Evolutionary conservation across 2,797 vertebrate genomes (phyloP), one percentile per base, ranked within the genome.

Genomic region (Miichthys miiuy): DNA sequence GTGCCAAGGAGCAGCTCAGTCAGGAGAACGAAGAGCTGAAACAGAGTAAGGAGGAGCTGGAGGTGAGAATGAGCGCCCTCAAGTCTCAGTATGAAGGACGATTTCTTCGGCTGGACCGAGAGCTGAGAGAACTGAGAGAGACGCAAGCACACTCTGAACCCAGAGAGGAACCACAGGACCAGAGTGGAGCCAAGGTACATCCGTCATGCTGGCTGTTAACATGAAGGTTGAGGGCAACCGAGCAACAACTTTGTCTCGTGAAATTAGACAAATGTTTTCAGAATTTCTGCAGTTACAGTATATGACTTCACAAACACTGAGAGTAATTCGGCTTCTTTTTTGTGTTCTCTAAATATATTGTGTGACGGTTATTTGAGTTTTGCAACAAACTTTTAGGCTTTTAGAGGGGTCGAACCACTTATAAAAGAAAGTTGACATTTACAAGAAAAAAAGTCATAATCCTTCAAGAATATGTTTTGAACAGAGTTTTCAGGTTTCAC

Each of bases 51-150:
- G 97, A 98, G 9, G 98, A 99, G 52, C 30, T 97, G 81, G 98
- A 99, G 89, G 97, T 97, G 60, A 96, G 98, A 17, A 95, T 98
- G 95, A 98, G 94, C 0, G 97, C 98, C 0, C 94, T 99, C 1
- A 98, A 98, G 85, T 99, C 98, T 0, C 98, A 99, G 63, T 99
- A 98, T 1, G 98, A 99, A 90, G 97, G 97, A 44, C 94, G 96
- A 12, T 93, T 99, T 80, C 96, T 96, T 80, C 96, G 98, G 1
- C 92, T 97, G 88, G 98, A 99, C 86, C 94, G 97, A 77, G 98
- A 99, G 84, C 95, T 98, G 52, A 86, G 91, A 44, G 95, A 96
- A 51, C 91, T 95, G 41, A 94, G 96, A 17, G 98, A 97, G 57
- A 95, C 96, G 1, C 97, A 98, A 56, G 91, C 96, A 6, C 97